A percentile compares a stretch with the other conserved stretches of the same genome.
Evolutionary conservation across 1,140 invertebrate genomes (phyloP).

Genomic region (Atopsyche davidsoni): DNA sequence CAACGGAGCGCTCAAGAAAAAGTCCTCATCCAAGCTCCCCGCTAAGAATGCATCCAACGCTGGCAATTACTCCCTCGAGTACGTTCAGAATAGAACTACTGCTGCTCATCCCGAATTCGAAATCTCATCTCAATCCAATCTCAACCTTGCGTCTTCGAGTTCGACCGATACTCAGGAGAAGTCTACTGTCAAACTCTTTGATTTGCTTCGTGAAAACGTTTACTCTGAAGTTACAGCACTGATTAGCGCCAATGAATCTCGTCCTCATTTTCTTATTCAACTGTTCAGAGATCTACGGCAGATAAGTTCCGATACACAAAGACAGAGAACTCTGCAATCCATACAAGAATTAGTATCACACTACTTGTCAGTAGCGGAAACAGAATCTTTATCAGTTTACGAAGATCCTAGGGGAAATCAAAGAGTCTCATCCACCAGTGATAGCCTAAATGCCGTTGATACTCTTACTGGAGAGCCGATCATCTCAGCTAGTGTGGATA

Average conservation of each 20-base stretch:
- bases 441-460: slow-evolving; percentile 7
- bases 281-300: slow-evolving; percentile 59
- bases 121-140: slow-evolving; percentile 37
- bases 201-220: slow-evolving; percentile 59
- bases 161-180: slow-evolving; percentile 38
- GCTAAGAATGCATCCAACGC: slow-evolving; percentile 41
- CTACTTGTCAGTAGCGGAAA: slow-evolving; percentile 36
- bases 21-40: slow-evolving; percentile 43
- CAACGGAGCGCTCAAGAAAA: slow-evolving; percentile 36
- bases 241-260: slow-evolving; percentile 61
- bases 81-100: slow-evolving; percentile 39
- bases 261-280: slow-evolving; percentile 62
- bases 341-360: slow-evolving; percentile 49
- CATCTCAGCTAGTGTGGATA: too few relatives aligned
- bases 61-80: slow-evolving; percentile 38
- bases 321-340: slow-evolving; percentile 55
- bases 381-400: slow-evolving; percentile 28
- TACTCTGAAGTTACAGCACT: slow-evolving; percentile 65
- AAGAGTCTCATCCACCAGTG: slow-evolving; percentile 6
- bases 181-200: slow-evolving; percentile 56
- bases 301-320: slow-evolving; percentile 58
- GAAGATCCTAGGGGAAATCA: slow-evolving; percentile 11
- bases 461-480: slow-evolving; percentile 31
- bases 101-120: slow-evolving; percentile 38
- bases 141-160: slow-evolving; percentile 41